Evolutionary conservation across 2,797 vertebrate species (phyloP), one percentile per base, ranked within the genome.

Genomic region (Psittacula derbiana): DNA sequence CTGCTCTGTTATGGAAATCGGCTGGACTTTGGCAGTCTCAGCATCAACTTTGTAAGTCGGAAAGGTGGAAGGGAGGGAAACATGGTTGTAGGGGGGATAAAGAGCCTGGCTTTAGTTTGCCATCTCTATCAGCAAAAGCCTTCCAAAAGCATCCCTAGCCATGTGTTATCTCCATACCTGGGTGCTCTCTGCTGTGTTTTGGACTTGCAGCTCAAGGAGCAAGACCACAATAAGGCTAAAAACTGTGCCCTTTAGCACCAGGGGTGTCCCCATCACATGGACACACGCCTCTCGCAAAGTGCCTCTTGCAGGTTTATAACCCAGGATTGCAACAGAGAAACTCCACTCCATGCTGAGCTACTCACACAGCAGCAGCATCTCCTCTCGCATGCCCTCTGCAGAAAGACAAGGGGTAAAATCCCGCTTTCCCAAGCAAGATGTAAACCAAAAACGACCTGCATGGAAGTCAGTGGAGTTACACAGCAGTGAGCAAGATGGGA

Each of bases 1-100:
- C 96, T 93, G 96, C 95, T 80, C 75, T 28, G 94, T 92, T 73
- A 71, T 95, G 96, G 86, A 62, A 98, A 98, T 97, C 97, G 91
- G 87, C 96, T 79, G 98, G 97, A n/a, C 50, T 70, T 24, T 2
- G 2, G 24, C 9, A 0, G 17, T 52, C 67, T 40, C 55, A 58
- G 55, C 7, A 1, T 36, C n/a, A 16, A 36, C 55, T 36, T 58
- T 36, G 55, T 16, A 16, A 58, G 33, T 58, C 33, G 33, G 33
- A 36, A 58, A 36, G 15, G 24, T 20, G 50, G 52, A 49, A 80
- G 40, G 38, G 50, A 28, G 49, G 25, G 7, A 76, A 27, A 52
- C 16, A n/a, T 0, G 0, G 46, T n/a, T 24, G 3, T 0, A 21
- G 20, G 5, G 14, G 6, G 10, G 1, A 40, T 28, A 20, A 79